Percentiles rank a stretch among this genome's conserved stretches.
Conservation (phyloP, 2,113 vertebrate genomes). For the Piprites chloris region DNA sequence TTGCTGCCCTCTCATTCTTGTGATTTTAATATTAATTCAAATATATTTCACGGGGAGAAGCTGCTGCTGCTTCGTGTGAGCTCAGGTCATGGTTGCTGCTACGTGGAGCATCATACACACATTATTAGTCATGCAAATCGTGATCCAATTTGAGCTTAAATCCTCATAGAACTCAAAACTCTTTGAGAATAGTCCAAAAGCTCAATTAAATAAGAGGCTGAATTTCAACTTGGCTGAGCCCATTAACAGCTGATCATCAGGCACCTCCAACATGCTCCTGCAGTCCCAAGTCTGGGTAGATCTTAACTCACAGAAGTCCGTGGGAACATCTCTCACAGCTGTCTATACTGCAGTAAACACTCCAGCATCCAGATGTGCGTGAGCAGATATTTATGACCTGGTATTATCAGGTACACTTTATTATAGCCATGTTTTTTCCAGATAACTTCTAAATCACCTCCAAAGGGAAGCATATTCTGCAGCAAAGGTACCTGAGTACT, state of each 20-base stretch:
- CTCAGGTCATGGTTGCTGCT: background rate
- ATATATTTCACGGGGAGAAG: background rate
- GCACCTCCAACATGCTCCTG: background rate
- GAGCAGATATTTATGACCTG: background rate
- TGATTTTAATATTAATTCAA: background rate
- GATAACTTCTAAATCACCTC: background rate
- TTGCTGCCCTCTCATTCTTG: background rate
- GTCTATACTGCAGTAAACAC: background rate
- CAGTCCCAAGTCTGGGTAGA: background rate
- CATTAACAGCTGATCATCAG: background rate
- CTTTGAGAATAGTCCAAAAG: background rate
- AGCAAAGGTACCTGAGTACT: background rate
- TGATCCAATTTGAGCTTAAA: background rate
- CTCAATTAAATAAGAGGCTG: background rate
- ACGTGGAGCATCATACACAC: background rate
- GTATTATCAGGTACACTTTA: background rate
- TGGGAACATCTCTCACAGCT: background rate
- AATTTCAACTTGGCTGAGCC: background rate
- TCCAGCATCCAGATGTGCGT: background rate
- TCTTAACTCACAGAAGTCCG: background rate
- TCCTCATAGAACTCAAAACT: background rate
- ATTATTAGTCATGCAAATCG: background rate
- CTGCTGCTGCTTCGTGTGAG: background rate
- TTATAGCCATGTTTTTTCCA: background rate
- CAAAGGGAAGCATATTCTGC: background rate